Evolutionary conservation across 2,888 invertebrate species (phyloP), one percentile per base, ranked within the genome.

Genomic region (Taphrorychus bicolor): DNA sequence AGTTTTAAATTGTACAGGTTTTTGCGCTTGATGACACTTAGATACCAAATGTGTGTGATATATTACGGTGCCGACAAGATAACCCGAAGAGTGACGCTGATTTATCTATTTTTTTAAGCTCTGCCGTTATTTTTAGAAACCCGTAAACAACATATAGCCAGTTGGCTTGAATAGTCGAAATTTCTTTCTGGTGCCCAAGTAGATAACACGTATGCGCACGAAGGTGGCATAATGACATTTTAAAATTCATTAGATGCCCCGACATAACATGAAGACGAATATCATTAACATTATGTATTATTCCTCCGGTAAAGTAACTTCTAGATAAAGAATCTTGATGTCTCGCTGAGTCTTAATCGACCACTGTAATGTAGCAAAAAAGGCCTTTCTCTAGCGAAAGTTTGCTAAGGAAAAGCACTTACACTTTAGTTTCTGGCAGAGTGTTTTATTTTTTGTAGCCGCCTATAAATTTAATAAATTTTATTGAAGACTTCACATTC

Each of bases 81-180:
- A 67, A 67, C 67, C 62, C 62, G 67, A 67, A 62, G 67, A 67
- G 62, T 67, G 67, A 67, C 59, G 45, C 56, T 67, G 67, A 67
- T 67, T 62, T 67, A 61, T 57, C 18, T 23, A 53, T 57, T 49
- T 59, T 59, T 67, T 67, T 60, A 24, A 51, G 52, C 54, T 59
- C 40, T 41, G 49, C 24, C 19, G 60, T 45, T 67, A 67, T 67
- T 62, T 67, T 67, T 67, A 62, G 62, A 32, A 58, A 58, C 41
- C 56, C 61, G 67, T 67, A 67, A 67, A 67, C 67, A 67, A 62
- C 60, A 65, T 59, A 45, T 32, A 32, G 7, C 7, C 32, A 45
- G n/a, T n/a, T n/a, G n/a, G 45, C 16, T 51, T 14, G 21, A 51
- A 51, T 51, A 51, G 19, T 17, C 22, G 22, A 9, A 21, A 21